Conservation (phyloP, 2,888 invertebrate genomes). For the Oscheius sp. region DNA sequence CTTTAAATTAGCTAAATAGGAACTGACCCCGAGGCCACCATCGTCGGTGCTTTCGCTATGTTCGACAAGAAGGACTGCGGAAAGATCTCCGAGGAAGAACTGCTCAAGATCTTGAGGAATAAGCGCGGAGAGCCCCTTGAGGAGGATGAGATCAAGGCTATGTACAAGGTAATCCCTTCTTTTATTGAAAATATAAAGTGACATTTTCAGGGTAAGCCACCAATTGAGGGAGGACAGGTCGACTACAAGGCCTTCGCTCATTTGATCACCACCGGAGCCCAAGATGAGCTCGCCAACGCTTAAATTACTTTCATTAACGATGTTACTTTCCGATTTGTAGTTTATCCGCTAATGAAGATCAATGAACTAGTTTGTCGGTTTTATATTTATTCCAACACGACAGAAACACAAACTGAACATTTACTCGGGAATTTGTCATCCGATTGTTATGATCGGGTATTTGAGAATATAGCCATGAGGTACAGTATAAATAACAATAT, state of each 20-base stretch:
- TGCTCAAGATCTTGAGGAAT: slow-evolving; percentile 72
- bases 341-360: slow-evolving; percentile 31
- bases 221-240: slow-evolving; percentile 75
- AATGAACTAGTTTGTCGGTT: slow-evolving; percentile 9
- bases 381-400: not conserved
- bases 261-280: slow-evolving; percentile 77
- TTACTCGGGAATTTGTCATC: not conserved
- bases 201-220: slow-evolving; percentile 71
- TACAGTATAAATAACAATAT: too few species aligned
- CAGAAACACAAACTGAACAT: not conserved
- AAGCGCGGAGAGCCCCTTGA: slow-evolving; percentile 73
- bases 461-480: not conserved
- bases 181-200: not conserved
- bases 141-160: slow-evolving; percentile 72
- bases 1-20: slow-evolving; percentile 67
- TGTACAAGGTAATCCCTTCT: slow-evolving; percentile 50
- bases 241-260: slow-evolving; percentile 76
- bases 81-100: slow-evolving; percentile 75
- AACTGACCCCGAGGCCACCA: slow-evolving; percentile 76
- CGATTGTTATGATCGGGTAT: not conserved
- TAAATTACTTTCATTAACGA: slow-evolving; percentile 38
- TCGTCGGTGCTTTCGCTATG: slow-evolving; percentile 77
- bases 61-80: slow-evolving; percentile 76
- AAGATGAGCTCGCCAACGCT: slow-evolving; percentile 71
- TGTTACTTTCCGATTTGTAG: slow-evolving; percentile 9